A percentile compares a stretch with the other conserved stretches of the same genome.
Conservation (phyloP, 2,113 vertebrate genomes). For the Piaya cayana region DNA sequence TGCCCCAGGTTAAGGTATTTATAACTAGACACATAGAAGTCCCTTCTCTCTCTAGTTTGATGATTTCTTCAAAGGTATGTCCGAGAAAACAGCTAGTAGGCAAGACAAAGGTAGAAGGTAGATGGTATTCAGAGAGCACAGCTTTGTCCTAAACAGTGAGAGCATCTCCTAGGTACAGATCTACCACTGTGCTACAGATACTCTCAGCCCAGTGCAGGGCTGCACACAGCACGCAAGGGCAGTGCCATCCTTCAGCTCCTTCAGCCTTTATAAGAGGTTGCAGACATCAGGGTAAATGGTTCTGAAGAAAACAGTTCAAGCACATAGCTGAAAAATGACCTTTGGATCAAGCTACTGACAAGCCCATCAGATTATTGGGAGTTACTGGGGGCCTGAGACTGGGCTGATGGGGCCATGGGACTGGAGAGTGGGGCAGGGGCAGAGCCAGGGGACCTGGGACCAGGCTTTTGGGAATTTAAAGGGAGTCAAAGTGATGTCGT, state of each 20-base stretch:
- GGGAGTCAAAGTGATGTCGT: not conserved
- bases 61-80: not conserved
- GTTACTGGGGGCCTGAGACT: fast-evolving
- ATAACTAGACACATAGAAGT: not conserved
- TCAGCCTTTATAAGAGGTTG: not conserved
- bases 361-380: not conserved
- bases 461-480: not conserved
- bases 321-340: not conserved
- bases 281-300: not conserved
- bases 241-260: fast-evolving
- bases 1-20: not conserved
- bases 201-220: not conserved
- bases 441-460: not conserved
- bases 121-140: not conserved
- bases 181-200: fast-evolving
- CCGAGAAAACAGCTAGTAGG: not conserved
- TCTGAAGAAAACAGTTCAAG: not conserved
- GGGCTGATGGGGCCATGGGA: fast-evolving
- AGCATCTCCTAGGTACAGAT: not conserved
- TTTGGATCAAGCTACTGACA: not conserved
- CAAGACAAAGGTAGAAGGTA: not conserved
- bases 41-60: not conserved
- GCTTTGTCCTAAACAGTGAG: not conserved
- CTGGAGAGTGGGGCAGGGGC: not conserved
- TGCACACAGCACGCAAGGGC: not conserved